Conservation (phyloP, 2,113 vertebrate species). For the Passer domesticus region DNA sequence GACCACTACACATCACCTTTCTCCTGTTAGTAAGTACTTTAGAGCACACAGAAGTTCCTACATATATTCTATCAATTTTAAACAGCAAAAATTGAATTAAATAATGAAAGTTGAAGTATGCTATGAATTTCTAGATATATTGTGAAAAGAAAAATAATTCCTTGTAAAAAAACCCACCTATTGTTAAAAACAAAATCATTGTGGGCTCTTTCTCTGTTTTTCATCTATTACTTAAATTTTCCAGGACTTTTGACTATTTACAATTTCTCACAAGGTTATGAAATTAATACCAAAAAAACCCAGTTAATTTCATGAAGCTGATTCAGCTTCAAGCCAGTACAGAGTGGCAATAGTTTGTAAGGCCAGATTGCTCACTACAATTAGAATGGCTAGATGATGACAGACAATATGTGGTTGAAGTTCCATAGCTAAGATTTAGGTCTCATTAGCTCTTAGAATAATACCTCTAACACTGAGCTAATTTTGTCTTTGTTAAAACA, state of each 20-base stretch:
- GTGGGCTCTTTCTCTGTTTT: background rate
- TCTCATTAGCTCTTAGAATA: background rate
- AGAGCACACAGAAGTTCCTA: background rate
- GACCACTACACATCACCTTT: background rate
- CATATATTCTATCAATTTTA: background rate
- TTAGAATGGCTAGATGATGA: background rate
- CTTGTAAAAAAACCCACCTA: background rate
- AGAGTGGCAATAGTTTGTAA: background rate
- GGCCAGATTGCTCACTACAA: background rate
- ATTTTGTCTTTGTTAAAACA: background rate
- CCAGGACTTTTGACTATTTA: background rate
- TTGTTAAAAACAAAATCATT: background rate
- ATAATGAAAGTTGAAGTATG: background rate
- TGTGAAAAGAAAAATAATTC: background rate
- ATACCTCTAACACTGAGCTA: background rate
- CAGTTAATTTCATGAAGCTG: background rate
- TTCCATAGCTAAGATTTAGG: background rate
- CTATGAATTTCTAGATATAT: background rate
- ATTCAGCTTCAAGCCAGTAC: background rate
- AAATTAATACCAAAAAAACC: accelerated
- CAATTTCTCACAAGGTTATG: background rate
- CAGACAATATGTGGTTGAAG: background rate
- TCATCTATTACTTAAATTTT: background rate
- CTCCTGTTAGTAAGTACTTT: background rate
- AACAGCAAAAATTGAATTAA: background rate